A percentile compares a stretch with the other conserved stretches of the same genome.
phyloP scores from a whole-genome alignment of 2,797 vertebrate genomes.

The Pyrocephalus nanus region DNA sequence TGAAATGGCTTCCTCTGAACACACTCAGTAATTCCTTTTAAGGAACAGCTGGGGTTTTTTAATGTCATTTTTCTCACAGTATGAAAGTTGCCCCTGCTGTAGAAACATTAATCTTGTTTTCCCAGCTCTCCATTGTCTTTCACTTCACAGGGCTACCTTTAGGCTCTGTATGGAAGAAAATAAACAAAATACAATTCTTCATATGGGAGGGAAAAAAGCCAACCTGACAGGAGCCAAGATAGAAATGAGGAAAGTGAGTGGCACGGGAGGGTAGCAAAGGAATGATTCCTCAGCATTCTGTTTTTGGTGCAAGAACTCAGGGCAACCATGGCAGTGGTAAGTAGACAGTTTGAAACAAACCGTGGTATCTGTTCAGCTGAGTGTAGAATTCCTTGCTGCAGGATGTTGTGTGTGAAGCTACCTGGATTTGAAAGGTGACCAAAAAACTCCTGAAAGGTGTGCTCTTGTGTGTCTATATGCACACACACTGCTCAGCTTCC shows the following conservation, averaged over 20 bases:
- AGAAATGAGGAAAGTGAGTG: background rate
- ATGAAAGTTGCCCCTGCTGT: background rate
- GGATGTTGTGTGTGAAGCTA: background rate
- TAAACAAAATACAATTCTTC: background rate
- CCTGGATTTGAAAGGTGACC: background rate
- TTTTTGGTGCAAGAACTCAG: background rate
- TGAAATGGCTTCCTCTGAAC: background rate
- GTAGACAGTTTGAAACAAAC: background rate
- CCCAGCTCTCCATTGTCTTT: background rate
- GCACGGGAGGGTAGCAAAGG: background rate
- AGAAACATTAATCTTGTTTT: background rate
- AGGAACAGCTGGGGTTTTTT: background rate
- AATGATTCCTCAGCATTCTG: background rate
- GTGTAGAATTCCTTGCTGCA: background rate
- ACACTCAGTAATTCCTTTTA: background rate
- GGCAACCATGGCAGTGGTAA: background rate
- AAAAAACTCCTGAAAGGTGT: background rate
- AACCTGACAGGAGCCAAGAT: background rate
- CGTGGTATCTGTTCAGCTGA: background rate
- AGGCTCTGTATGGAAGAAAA: background rate
- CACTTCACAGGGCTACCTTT: background rate
- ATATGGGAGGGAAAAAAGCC: background rate
- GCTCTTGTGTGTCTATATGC: background rate
- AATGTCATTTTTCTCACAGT: background rate
- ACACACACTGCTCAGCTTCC: background rate